These are phyloP conservation scores for Dufourea novaeangliae DNA, from an alignment of 1,140 invertebrate species.

Conservation along the genomic window DNA sequence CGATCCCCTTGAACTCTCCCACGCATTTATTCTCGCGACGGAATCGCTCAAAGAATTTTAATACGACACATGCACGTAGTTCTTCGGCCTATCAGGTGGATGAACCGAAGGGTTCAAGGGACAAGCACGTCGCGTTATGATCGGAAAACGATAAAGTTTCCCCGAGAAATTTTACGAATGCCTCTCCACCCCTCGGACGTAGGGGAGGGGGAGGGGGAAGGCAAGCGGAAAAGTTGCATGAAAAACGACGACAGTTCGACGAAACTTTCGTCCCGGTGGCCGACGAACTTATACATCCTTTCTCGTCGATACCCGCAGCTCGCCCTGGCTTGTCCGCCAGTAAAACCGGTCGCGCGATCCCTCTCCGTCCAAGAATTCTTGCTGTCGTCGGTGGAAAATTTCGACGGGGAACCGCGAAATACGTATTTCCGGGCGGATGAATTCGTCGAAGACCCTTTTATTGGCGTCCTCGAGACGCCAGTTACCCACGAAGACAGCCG, in stretches of 20 bases:
- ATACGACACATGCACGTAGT: no score
- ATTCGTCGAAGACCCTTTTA: not conserved
- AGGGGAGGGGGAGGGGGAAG: slow-evolving; percentile 13
- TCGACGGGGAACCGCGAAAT: not conserved
- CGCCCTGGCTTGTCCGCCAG: not conserved
- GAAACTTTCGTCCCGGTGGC: not conserved
- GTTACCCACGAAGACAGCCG: not conserved
- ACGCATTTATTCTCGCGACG: no score
- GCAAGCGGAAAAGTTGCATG: slow-evolving; percentile 42
- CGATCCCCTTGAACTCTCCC: no score
- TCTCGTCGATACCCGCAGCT: not conserved
- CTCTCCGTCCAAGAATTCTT: not conserved
- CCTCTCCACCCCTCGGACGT: no score
- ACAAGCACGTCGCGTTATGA: slow-evolving; percentile 8
- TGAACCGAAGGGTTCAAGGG: not conserved
- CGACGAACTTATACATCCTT: slow-evolving; percentile 24
- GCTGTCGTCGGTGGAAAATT: not conserved
- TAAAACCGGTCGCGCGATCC: not conserved
- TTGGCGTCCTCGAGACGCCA: slow-evolving; percentile 4
- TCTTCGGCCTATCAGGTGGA: not conserved
- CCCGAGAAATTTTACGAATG: slow-evolving; percentile 38
- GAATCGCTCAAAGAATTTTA: no score
- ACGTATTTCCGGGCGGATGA: not conserved
- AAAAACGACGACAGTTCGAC: slow-evolving; percentile 29
- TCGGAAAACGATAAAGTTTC: slow-evolving; percentile 40